Evolutionary conservation across 2,113 vertebrate species (phyloP), one percentile per base, ranked within the genome.

Genomic region (Poeciliopsis occidentalis): DNA sequence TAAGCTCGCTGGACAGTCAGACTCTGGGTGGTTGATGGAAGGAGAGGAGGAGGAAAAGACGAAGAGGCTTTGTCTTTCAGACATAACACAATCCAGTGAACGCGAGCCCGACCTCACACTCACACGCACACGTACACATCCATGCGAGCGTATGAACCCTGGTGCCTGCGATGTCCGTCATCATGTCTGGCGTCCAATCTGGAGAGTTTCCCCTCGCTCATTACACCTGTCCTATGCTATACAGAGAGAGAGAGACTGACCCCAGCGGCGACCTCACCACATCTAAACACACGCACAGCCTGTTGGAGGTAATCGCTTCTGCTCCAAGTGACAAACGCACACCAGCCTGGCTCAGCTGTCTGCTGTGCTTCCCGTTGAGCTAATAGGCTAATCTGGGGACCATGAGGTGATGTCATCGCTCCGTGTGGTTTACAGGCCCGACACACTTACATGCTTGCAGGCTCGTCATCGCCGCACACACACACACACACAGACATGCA

Each of bases 361-460:
- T 85, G 89, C 29, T 69, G 15, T 22, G 66, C 68, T 82, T 73
- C 76, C 80, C 37, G 0, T 44, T 60, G 60, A 79, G 64, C 67
- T 76, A 74, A 84, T 78, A 74, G 71, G 67, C 80, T 85, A 80
- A 88, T 91, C 85, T 61, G 79, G 72, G 68, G 80, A 60, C 75
- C 75, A 70, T 24, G 24, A 54, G 78, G 71, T 93, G 92, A 94
- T 83, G 86, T 94, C 85, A 92, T 87, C 65, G 60, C 69, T 5
- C 71, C 47, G 81, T 87, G 77, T 69, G 70, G 71, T 82, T 84
- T 73, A 75, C 71, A 68, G 57, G 71, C 71, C 60, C 37, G 34
- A 30, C 78, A 54, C 71, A 47, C 68, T 63, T 70, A 79, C 51
- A 66, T 24, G 44, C 29, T 64, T 4, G 15, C 1, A 34, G 31